Evolutionary conservation across 2,888 invertebrate species (phyloP).

Genomic region (Himalopsyche kuldschensis): DNA sequence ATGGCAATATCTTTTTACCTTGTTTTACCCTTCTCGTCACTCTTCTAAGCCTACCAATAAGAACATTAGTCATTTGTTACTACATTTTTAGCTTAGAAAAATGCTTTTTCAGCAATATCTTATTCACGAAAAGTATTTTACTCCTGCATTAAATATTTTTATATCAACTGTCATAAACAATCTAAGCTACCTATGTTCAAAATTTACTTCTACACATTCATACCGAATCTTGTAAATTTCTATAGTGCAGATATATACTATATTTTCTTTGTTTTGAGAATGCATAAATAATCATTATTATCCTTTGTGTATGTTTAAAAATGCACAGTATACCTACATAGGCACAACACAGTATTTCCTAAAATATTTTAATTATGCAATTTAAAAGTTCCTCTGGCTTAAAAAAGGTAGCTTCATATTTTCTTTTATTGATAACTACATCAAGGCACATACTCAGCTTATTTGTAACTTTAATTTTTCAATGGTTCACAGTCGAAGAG

Average conservation of each 20-base stretch:
- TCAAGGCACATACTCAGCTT: no score
- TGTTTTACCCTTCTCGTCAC: no score
- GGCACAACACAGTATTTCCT: neutral
- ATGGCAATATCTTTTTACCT: no score
- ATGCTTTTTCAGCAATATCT: no score
- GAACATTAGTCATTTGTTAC: no score
- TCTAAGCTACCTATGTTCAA: neutral
- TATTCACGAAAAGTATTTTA: no score
- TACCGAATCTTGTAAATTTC: neutral
- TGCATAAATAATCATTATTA: neutral
- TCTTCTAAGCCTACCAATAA: no score
- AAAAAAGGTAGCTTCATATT: neutral
- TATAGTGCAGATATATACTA: neutral
- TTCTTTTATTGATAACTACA: no score
- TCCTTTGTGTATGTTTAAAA: neutral
- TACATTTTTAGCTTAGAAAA: no score
- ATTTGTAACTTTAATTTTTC: no score
- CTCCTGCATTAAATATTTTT: no score
- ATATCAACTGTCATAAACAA: neutral
- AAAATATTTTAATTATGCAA: neutral
- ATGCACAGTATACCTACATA: neutral
- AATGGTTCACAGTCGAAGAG: no score
- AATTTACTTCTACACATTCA: neutral
- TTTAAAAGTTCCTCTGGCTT: neutral
- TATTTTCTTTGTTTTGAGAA: neutral